Conservation (phyloP, 2,888 invertebrate genomes). For the Papilio gigon region DNA sequence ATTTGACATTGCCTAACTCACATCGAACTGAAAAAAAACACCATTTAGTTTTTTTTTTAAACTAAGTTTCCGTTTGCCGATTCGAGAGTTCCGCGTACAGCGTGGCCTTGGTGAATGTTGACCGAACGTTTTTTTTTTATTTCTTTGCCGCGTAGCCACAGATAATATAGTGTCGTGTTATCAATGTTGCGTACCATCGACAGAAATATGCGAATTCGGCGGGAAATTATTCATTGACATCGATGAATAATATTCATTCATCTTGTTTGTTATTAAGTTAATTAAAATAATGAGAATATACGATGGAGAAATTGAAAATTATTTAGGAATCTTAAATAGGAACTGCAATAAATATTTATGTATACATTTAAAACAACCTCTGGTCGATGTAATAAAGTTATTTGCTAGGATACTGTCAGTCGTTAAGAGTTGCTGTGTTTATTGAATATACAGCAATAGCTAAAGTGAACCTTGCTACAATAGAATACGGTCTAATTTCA, state of each 20-base stretch:
- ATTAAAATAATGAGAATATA: slow-evolving; percentile 14
- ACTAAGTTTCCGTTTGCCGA: slow-evolving; percentile 50
- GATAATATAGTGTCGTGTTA: slow-evolving; percentile 70
- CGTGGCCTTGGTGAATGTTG: slow-evolving; percentile 72
- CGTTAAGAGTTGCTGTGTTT: slow-evolving; percentile 29
- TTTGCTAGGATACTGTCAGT: slow-evolving; percentile 40
- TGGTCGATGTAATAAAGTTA: slow-evolving; percentile 38
- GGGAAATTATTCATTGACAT: slow-evolving; percentile 36
- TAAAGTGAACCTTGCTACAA: slow-evolving; percentile 17
- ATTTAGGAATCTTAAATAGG: slow-evolving; percentile 22
- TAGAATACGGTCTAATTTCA: slow-evolving; percentile 20
- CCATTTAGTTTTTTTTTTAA: slow-evolving; percentile 46
- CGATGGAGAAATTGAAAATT: slow-evolving; percentile 1
- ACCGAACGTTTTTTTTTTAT: slow-evolving; percentile 65
- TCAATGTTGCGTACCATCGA: slow-evolving; percentile 46
- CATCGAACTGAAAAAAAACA: slow-evolving; percentile 43
- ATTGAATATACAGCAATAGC: slow-evolving; percentile 8
- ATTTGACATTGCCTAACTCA: slow-evolving; percentile 66
- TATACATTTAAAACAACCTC: slow-evolving; percentile 34
- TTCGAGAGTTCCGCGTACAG: slow-evolving; percentile 68
- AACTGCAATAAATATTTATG: slow-evolving; percentile 35
- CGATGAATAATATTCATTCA: not conserved
- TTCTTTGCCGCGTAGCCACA: slow-evolving; percentile 56
- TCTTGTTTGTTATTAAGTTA: not conserved
- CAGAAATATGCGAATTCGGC: slow-evolving; percentile 35